phyloP scores from a whole-genome alignment of 2,888 invertebrate species.

The Eupithecia abbreviata region DNA sequence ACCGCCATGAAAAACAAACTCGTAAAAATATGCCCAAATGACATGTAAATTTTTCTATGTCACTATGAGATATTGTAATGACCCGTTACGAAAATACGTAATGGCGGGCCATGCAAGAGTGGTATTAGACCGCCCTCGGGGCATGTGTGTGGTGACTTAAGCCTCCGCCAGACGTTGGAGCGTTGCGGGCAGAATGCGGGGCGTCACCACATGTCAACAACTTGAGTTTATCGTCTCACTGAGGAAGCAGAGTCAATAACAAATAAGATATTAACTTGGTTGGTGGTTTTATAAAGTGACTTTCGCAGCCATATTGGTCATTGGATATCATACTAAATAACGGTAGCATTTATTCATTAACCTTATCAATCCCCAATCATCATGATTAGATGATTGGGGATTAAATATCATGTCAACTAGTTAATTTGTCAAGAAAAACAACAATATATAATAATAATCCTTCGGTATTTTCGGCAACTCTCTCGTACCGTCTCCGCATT shows the following conservation, averaged over 20 bases:
- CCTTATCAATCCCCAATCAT: no score
- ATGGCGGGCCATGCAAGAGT: constrained; percentile 76
- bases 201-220: constrained; percentile 5
- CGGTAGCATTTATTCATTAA: background rate
- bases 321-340: background rate
- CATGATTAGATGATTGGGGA: no score
- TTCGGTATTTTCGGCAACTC: background rate
- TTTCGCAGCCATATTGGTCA: background rate
- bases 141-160: constrained; percentile 69
- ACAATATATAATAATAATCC: background rate
- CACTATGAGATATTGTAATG: constrained; percentile 83
- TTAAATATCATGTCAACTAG: background rate
- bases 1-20: constrained; percentile 82
- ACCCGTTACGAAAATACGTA: constrained; percentile 79
- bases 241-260: background rate
- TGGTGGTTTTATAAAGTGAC: background rate
- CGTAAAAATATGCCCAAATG: constrained; percentile 78
- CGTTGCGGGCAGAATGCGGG: background rate
- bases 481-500: constrained; percentile 3
- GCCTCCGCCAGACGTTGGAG: constrained; percentile 35
- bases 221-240: background rate
- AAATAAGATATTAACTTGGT: background rate
- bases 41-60: constrained; percentile 83
- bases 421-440: background rate
- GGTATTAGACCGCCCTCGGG: constrained; percentile 73